phyloP scores from a whole-genome alignment of 53 echinoderm and acorn worm species.

The Antedon mediterranea region DNA sequence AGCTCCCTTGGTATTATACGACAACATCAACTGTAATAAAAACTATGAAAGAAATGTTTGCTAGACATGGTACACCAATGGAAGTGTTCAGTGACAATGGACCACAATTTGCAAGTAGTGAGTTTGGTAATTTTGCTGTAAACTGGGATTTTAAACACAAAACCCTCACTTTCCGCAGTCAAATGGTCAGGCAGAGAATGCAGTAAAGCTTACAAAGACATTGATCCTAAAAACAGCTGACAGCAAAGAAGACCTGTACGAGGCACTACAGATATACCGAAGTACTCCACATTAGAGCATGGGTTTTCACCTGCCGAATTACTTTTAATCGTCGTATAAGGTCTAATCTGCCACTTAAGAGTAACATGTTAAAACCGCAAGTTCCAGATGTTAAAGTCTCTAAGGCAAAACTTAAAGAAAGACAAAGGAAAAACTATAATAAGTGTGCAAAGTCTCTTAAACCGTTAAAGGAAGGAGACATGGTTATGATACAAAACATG shows the following conservation, averaged over 20 bases:
- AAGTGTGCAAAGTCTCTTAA: background rate
- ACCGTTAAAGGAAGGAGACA: background rate
- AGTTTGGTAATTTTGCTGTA: slow-evolving; percentile 9
- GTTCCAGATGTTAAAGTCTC: background rate
- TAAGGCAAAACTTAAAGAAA: background rate
- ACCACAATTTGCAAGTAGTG: slow-evolving; percentile 10
- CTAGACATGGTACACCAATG: slow-evolving; percentile 10
- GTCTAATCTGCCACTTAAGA: background rate
- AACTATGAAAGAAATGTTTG: slow-evolving; percentile 10
- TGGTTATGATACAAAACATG: background rate
- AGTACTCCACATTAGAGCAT: slow-evolving; percentile 12
- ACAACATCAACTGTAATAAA: slow-evolving; percentile 12
- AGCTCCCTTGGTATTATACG: background rate
- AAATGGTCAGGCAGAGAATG: slow-evolving; percentile 21
- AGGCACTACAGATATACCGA: slow-evolving; percentile 5
- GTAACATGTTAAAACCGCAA: too few species aligned
- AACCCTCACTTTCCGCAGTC: slow-evolving; percentile 29
- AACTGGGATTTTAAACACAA: slow-evolving; percentile 20
- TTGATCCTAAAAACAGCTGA: slow-evolving; percentile 7
- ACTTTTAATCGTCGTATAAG: background rate
- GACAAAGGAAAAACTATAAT: background rate
- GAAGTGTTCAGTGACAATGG: slow-evolving; percentile 19
- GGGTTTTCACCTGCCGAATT: slow-evolving; percentile 8
- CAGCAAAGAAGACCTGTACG: slow-evolving; percentile 14
- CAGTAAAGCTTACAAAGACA: slow-evolving; percentile 16